phyloP scores from a whole-genome alignment of 2,797 vertebrate species.

The Gobionotothen gibberifrons region DNA sequence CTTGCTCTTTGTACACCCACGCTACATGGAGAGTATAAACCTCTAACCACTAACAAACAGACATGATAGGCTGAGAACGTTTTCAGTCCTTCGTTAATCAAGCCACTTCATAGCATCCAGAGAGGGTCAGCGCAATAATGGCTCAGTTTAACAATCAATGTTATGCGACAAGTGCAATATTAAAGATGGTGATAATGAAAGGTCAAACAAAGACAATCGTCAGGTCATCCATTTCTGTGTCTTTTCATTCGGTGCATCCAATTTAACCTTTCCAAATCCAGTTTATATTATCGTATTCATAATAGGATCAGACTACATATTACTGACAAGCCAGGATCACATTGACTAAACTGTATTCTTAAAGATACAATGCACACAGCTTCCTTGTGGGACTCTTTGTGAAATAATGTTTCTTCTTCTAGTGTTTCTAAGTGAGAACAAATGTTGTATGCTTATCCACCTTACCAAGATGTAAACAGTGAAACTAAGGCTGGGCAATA shows the following conservation, averaged over 20 bases:
- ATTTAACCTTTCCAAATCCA: background rate
- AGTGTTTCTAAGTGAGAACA: background rate
- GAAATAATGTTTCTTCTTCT: background rate
- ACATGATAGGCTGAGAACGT: background rate
- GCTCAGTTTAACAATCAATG: conserved; percentile 8
- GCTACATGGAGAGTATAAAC: background rate
- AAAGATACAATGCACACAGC: background rate
- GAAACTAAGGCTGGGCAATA: background rate
- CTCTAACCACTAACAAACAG: background rate
- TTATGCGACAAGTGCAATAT: background rate
- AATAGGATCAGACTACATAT: background rate
- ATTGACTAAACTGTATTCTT: background rate
- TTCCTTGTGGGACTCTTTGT: background rate
- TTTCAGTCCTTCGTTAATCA: conserved; percentile 17
- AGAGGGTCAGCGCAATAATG: conserved; percentile 2
- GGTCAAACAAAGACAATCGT: conserved; percentile 8
- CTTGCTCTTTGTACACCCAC: background rate
- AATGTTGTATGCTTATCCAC: background rate
- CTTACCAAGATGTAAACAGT: background rate
- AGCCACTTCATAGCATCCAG: conserved; percentile 2
- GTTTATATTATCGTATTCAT: background rate
- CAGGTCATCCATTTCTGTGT: background rate
- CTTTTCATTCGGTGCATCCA: background rate
- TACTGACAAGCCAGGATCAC: background rate
- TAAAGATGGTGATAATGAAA: background rate